Conservation (phyloP, 2,888 invertebrate species). For the Melinopterus prodromus region DNA sequence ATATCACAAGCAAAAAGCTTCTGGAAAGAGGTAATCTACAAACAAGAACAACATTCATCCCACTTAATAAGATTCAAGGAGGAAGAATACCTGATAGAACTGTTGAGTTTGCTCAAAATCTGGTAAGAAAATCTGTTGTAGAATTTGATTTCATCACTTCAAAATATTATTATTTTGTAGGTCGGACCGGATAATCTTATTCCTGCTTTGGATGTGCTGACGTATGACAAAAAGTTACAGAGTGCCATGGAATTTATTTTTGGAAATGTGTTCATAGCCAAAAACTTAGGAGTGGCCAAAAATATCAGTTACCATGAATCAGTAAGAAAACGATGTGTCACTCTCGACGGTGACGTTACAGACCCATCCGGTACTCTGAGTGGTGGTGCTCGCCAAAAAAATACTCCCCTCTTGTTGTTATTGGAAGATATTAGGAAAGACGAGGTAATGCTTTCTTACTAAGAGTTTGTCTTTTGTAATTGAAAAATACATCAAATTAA, state of each 20-base stretch:
- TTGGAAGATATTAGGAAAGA: slow-evolving; percentile 65
- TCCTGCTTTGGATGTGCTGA: slow-evolving; percentile 81
- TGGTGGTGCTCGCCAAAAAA: slow-evolving; percentile 79
- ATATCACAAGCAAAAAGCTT: slow-evolving; percentile 83
- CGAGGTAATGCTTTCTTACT: slow-evolving; percentile 48
- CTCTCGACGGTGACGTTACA: slow-evolving; percentile 90
- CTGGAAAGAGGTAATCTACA: slow-evolving; percentile 83
- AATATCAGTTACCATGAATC: slow-evolving; percentile 79
- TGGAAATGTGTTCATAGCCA: slow-evolving; percentile 85
- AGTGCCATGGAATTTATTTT: slow-evolving; percentile 90
- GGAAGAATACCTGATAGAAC: slow-evolving; percentile 67
- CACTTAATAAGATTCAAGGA: slow-evolving; percentile 85
- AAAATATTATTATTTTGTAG: slow-evolving; percentile 53
- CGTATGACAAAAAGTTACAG: slow-evolving; percentile 70
- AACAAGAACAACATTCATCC: slow-evolving; percentile 86
- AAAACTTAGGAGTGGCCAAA: slow-evolving; percentile 81
- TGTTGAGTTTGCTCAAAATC: slow-evolving; percentile 72
- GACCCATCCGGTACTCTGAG: slow-evolving; percentile 91
- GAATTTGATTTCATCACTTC: neutral
- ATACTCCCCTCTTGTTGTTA: slow-evolving; percentile 66
- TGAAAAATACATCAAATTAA: slow-evolving; percentile 51
- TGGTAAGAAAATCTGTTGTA: slow-evolving; percentile 63
- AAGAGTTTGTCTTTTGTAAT: slow-evolving; percentile 5
- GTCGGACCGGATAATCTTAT: slow-evolving; percentile 84
- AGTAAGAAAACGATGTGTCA: slow-evolving; percentile 78